These are phyloP conservation scores for Trichechus manatus DNA, from an alignment of 2,113 vertebrate species.

Conservation along the genomic window DNA sequence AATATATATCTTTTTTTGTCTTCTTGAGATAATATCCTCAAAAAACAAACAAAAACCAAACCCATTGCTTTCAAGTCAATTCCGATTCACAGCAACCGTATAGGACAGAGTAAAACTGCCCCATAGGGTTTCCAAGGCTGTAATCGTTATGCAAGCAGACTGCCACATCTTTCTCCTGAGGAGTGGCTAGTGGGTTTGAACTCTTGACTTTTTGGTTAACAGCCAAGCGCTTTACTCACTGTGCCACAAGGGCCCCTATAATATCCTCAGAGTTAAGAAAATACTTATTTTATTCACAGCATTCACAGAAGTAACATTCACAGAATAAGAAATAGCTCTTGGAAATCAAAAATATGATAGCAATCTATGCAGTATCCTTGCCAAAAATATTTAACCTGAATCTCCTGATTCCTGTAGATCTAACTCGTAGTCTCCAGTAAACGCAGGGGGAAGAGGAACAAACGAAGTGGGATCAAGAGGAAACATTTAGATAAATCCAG, in stretches of 20 bases:
- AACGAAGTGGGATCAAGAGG: background rate
- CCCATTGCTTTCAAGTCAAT: too few species aligned
- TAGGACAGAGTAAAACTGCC: too few species aligned
- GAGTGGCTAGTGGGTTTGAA: too few species aligned
- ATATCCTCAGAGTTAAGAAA: background rate
- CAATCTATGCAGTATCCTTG: background rate
- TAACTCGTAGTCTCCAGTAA: conserved; percentile 6
- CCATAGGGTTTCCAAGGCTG: too few species aligned
- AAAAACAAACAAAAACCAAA: background rate
- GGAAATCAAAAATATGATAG: conserved; percentile 37
- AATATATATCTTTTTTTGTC: background rate
- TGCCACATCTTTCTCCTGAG: too few species aligned
- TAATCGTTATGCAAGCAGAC: too few species aligned
- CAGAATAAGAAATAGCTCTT: conserved; percentile 17
- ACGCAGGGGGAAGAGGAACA: background rate
- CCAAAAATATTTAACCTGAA: conserved; percentile 49
- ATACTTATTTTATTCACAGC: background rate
- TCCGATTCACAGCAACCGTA: too few species aligned
- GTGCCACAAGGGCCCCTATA: background rate
- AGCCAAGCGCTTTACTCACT: too few species aligned
- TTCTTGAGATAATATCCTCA: background rate
- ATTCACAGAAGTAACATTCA: background rate
- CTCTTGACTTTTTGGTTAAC: too few species aligned
- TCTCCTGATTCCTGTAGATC: background rate
- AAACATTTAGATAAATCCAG: conserved; percentile 16